Evolutionary conservation across 1,140 invertebrate genomes (phyloP).

Genomic region (Drosophila chauvacae): DNA sequence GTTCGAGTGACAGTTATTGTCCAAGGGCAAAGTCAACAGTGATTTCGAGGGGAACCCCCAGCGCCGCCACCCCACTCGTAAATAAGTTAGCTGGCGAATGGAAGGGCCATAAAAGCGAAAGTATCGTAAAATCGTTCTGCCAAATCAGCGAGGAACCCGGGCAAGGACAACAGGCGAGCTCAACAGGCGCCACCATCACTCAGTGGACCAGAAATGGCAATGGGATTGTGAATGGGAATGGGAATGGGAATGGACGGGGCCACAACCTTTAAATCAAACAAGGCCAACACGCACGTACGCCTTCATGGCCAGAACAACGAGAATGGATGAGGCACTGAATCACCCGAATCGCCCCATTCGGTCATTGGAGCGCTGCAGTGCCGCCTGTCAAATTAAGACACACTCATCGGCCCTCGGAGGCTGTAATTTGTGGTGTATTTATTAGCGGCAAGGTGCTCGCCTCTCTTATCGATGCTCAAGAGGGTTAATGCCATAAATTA

Average conservation of each 20-base stretch:
- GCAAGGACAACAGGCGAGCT: slow-evolving; percentile 29
- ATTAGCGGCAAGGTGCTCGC: slow-evolving; percentile 10
- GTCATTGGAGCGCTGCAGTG: slow-evolving; percentile 16
- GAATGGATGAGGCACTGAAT: slow-evolving; percentile 50
- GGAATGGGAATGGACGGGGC: not conserved
- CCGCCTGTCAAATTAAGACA: slow-evolving; percentile 33
- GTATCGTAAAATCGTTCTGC: slow-evolving; percentile 46
- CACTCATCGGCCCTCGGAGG: slow-evolving; percentile 16
- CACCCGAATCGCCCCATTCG: slow-evolving; percentile 31
- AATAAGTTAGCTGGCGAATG: slow-evolving; percentile 44
- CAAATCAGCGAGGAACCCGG: slow-evolving; percentile 23
- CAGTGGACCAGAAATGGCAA: slow-evolving; percentile 26
- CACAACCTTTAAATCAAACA: slow-evolving; percentile 46
- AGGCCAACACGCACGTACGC: slow-evolving; percentile 45
- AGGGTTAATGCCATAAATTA: slow-evolving; percentile 10
- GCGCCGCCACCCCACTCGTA: slow-evolving; percentile 25
- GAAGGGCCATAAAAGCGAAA: slow-evolving; percentile 45
- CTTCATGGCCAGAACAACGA: slow-evolving; percentile 21
- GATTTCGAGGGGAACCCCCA: slow-evolving; percentile 5
- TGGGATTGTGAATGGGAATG: not conserved
- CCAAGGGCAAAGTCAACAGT: slow-evolving; percentile 24
- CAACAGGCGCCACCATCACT: slow-evolving; percentile 46
- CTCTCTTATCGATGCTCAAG: slow-evolving; percentile 2
- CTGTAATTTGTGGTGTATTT: slow-evolving; percentile 34
- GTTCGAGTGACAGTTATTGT: slow-evolving; percentile 32